Evolutionary conservation across 2,888 invertebrate genomes (phyloP).

Genomic region (Drosophila mulleri): DNA sequence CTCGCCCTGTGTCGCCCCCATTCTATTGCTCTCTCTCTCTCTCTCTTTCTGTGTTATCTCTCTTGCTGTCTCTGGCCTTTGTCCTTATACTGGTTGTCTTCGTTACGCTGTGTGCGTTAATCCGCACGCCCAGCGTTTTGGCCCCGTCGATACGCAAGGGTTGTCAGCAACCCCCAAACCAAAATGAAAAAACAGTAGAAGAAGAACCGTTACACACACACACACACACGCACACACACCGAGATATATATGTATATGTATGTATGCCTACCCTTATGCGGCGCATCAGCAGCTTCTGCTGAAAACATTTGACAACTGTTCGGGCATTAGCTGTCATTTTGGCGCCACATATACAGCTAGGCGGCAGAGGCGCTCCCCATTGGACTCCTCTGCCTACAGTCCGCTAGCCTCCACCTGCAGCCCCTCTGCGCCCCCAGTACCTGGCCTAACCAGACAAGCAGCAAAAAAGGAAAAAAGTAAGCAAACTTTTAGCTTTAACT

Average conservation of each 20-base stretch:
- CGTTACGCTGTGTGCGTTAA: conserved; percentile 64
- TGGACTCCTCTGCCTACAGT: too few relatives aligned
- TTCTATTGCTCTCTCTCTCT: not conserved
- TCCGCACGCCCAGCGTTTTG: conserved; percentile 64
- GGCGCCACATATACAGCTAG: conserved; percentile 38
- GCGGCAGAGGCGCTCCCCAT: not conserved
- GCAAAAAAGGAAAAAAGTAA: not conserved
- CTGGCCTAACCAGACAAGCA: not conserved
- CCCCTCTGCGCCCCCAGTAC: too few relatives aligned
- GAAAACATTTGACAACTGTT: conserved; percentile 55
- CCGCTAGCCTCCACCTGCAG: too few relatives aligned
- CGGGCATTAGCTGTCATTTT: conserved; percentile 60
- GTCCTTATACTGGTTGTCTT: conserved; percentile 13
- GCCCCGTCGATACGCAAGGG: conserved; percentile 63
- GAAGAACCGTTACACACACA: not conserved
- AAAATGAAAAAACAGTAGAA: conserved; percentile 2
- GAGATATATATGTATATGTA: not conserved
- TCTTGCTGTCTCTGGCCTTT: conserved; percentile 7
- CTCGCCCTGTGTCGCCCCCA: not conserved
- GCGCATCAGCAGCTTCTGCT: conserved; percentile 14
- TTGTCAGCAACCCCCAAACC: conserved; percentile 47
- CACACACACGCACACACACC: too few relatives aligned
- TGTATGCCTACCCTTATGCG: conserved; percentile 26
- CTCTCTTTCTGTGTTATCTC: not conserved
- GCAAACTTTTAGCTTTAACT: conserved; percentile 43